phyloP scores from a whole-genome alignment of 2,113 vertebrate genomes.

The Osmerus eperlanus region DNA sequence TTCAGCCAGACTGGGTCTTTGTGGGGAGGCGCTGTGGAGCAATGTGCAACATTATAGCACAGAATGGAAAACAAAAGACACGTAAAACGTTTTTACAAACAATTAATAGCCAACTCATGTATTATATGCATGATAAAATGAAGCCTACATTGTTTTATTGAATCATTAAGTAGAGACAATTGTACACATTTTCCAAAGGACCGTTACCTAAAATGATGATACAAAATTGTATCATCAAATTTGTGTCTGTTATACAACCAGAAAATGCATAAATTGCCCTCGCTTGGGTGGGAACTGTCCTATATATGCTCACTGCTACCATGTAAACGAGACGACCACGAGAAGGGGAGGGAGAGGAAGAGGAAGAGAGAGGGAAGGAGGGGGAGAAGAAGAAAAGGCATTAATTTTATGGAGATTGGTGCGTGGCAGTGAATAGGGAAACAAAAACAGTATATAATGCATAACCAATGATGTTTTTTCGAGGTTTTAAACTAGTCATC shows the following conservation, averaged over 20 bases:
- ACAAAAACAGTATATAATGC: background rate
- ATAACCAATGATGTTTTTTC: background rate
- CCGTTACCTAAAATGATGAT: background rate
- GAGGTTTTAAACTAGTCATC: background rate
- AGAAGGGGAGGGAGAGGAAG: conserved; percentile 29
- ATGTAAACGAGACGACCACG: background rate
- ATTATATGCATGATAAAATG: too few relatives aligned
- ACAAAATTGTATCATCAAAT: background rate
- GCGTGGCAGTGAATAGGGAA: conserved; percentile 16
- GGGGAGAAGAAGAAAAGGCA: conserved; percentile 16
- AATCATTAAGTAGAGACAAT: background rate
- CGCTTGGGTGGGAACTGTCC: background rate
- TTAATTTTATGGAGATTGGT: conserved; percentile 50
- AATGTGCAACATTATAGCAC: conserved; percentile 14
- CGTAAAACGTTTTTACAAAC: background rate
- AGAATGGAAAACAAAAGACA: background rate
- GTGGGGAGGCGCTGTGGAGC: conserved; percentile 16
- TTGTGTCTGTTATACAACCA: background rate
- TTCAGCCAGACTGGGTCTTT: conserved; percentile 35
- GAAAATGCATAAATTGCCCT: background rate
- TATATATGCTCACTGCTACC: background rate
- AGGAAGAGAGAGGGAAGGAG: conserved; percentile 13
- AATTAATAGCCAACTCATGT: background rate
- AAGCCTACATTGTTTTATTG: too few relatives aligned
- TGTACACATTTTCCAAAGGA: background rate